These are phyloP conservation scores for Rhodeus uyekii DNA, from an alignment of 2,797 vertebrate genomes.

Conservation along the genomic window DNA sequence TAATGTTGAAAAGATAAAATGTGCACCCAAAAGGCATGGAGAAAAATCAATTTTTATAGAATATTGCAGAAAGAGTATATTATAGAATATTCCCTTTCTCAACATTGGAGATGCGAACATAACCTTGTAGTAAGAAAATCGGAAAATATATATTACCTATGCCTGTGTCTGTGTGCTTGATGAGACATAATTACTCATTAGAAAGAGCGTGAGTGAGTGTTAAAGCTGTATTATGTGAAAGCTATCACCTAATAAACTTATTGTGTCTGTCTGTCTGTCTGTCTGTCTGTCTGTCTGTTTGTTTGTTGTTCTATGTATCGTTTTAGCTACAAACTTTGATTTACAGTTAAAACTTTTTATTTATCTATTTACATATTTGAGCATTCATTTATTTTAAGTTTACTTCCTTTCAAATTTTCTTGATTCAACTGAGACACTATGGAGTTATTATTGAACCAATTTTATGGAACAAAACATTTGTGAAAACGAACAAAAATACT, in stretches of 20 bases:
- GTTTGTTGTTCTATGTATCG: background rate
- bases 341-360: too few species aligned
- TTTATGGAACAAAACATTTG: too few species aligned
- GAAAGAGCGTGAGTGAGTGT: background rate
- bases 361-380: too few species aligned
- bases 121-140: background rate
- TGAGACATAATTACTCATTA: background rate
- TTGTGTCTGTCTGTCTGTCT: background rate
- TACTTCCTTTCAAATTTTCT: background rate
- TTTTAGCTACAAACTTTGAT: too few species aligned
- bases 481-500: too few species aligned
- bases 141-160: background rate
- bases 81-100: background rate
- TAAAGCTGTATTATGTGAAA: background rate
- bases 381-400: background rate
- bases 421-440: too few species aligned
- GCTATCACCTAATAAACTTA: too few species aligned
- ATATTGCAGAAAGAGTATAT: conserved; percentile 4
- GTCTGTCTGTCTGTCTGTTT: background rate
- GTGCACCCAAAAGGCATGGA: conserved; percentile 27
- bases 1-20: conserved; percentile 34
- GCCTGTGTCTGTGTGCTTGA: background rate
- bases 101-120: conserved; percentile 10
- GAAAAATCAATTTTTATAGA: conserved; percentile 30
- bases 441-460: too few species aligned